Conservation (phyloP, 53 echinoderm and acorn worm species). For the Temnopleurus reevesii region DNA sequence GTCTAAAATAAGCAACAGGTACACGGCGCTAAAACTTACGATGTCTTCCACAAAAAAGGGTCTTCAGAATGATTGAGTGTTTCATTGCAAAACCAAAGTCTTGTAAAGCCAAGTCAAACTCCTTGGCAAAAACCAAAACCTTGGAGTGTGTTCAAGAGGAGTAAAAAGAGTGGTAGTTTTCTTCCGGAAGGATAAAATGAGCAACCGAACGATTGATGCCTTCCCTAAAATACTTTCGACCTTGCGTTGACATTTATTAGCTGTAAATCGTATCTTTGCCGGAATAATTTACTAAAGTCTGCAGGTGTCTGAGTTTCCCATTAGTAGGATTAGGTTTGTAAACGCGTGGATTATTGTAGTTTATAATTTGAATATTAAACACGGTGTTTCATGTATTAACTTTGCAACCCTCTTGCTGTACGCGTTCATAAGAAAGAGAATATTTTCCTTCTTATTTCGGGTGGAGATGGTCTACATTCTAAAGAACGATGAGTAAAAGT, state of each 20-base stretch:
- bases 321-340: no score
- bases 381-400: no score
- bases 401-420: no score
- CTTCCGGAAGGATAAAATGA: constrained; percentile 36
- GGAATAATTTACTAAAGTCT: not conserved
- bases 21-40: not conserved
- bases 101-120: no score
- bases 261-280: constrained; percentile 15
- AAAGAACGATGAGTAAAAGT: no score
- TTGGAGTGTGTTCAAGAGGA: not conserved
- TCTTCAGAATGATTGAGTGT: not conserved
- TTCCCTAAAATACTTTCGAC: not conserved
- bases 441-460: no score
- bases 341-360: no score
- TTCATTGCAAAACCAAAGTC: no score
- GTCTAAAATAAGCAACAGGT: no score
- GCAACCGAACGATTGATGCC: constrained; percentile 3
- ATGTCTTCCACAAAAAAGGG: not conserved
- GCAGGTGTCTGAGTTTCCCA: constrained; percentile 30
- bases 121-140: not conserved
- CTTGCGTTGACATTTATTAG: constrained; percentile 46
- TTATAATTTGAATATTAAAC: no score
- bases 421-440: no score
- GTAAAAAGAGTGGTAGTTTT: not conserved
- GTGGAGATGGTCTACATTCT: no score